Evolutionary conservation across 2,888 invertebrate genomes (phyloP).

Genomic region (Melieria omissa): DNA sequence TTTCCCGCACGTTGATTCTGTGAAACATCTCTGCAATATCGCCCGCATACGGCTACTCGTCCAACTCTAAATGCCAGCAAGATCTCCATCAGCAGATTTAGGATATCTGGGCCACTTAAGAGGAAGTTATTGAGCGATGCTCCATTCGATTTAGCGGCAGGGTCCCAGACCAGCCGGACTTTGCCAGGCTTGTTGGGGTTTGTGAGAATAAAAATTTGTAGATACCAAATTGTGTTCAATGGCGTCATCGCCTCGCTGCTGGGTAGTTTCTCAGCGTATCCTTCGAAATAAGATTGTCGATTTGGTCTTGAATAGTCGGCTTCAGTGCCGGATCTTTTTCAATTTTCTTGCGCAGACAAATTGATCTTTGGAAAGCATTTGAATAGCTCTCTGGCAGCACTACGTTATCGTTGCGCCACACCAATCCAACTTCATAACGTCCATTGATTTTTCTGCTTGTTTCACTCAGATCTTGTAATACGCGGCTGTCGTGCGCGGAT

Average conservation of each 20-base stretch:
- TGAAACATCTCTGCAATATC: conserved; percentile 45
- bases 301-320: conserved; percentile 34
- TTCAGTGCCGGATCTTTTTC: conserved; percentile 34
- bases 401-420: conserved; percentile 45
- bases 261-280: conserved; percentile 34
- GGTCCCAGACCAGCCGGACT: conserved; percentile 55
- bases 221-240: conserved; percentile 36
- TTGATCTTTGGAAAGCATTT: conserved; percentile 41
- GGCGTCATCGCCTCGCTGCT: conserved; percentile 9
- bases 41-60: conserved; percentile 39
- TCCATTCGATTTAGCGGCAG: conserved; percentile 52
- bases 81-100: no score
- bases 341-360: conserved; percentile 43
- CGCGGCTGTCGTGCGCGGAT: neutral
- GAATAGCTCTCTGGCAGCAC: conserved; percentile 36
- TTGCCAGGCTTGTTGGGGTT: conserved; percentile 50
- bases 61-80: conserved; percentile 24
- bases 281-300: conserved; percentile 40
- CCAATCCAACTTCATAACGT: conserved; percentile 43
- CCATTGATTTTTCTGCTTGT: neutral
- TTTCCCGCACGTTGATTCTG: conserved; percentile 29
- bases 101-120: no score
- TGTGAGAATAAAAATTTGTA: conserved; percentile 41
- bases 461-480: no score
- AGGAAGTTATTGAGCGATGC: no score